A percentile compares a stretch with the other conserved stretches of the same genome.
Evolutionary conservation across 2,797 vertebrate species (phyloP).

Genomic region (Kryptolebias ocellatus): DNA sequence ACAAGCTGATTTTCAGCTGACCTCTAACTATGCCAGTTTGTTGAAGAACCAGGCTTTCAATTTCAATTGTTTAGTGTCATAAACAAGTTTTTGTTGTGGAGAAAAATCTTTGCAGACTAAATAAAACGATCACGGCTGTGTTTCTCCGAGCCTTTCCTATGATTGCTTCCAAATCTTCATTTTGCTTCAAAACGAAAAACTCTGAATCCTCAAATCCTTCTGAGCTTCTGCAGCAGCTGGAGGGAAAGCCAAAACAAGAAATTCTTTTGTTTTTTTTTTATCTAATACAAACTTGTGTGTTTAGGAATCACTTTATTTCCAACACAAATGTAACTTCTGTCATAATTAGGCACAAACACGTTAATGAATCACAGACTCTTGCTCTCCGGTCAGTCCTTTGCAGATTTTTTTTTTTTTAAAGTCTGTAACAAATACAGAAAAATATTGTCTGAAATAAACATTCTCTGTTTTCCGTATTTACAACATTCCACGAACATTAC

Average conservation of each 20-base stretch:
- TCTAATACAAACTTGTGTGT: background rate
- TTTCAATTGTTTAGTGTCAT: background rate
- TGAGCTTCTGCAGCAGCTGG: slow-evolving; percentile 12
- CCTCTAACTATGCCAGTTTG: background rate
- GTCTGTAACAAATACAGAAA: background rate
- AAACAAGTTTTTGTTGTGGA: background rate
- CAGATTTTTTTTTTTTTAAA: background rate
- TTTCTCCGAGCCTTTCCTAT: no score
- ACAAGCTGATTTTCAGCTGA: no score
- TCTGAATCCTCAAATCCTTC: background rate
- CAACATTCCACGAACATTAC: background rate
- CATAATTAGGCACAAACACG: background rate
- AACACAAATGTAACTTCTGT: background rate
- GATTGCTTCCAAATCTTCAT: slow-evolving; percentile 16
- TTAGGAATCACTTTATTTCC: background rate
- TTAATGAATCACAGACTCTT: background rate
- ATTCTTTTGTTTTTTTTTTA: background rate
- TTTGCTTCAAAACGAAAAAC: background rate
- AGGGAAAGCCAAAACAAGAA: background rate
- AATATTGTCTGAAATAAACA: background rate
- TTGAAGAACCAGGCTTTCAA: background rate
- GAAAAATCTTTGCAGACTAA: no score
- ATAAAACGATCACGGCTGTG: no score
- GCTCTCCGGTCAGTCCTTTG: background rate
- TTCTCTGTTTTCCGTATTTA: slow-evolving; percentile 7